Conservation (phyloP, 2,888 invertebrate genomes). For the Stenichneumon culpator region DNA sequence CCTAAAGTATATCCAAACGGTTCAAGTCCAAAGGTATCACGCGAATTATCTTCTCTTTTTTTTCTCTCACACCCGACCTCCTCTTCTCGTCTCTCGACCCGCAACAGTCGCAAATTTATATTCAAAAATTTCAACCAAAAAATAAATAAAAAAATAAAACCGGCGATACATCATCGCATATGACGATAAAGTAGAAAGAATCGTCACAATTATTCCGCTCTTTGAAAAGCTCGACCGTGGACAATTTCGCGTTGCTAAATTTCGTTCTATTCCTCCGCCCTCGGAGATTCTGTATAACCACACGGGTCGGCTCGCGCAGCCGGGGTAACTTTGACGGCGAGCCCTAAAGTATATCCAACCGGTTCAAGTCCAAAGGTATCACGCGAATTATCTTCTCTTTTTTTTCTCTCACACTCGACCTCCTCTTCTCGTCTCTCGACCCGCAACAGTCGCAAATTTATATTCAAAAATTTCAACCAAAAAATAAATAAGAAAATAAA, state of each 20-base stretch:
- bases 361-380: constrained; percentile 85
- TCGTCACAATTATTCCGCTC: constrained; percentile 19
- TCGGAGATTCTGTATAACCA: not conserved
- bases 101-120: too few relatives aligned
- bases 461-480: too few relatives aligned
- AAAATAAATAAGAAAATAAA: too few relatives aligned
- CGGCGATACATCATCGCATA: not conserved
- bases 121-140: too few relatives aligned
- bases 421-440: too few relatives aligned
- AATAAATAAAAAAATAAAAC: too few relatives aligned
- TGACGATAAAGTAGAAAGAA: constrained; percentile 7
- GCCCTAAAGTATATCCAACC: constrained; percentile 82
- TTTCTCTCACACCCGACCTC: too few relatives aligned
- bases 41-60: too few relatives aligned
- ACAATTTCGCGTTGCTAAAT: not conserved
- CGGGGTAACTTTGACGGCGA: constrained; percentile 63
- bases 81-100: too few relatives aligned
- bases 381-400: too few relatives aligned
- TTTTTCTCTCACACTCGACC: too few relatives aligned
- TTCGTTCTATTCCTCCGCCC: constrained; percentile 1
- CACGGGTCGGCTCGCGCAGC: not conserved
- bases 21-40: constrained; percentile 85
- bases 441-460: too few relatives aligned
- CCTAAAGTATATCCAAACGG: constrained; percentile 83
- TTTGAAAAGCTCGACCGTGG: not conserved